Evolutionary conservation across 1,140 invertebrate species (phyloP), one percentile per base, ranked within the genome.

Genomic region (Drosophila sproati): DNA sequence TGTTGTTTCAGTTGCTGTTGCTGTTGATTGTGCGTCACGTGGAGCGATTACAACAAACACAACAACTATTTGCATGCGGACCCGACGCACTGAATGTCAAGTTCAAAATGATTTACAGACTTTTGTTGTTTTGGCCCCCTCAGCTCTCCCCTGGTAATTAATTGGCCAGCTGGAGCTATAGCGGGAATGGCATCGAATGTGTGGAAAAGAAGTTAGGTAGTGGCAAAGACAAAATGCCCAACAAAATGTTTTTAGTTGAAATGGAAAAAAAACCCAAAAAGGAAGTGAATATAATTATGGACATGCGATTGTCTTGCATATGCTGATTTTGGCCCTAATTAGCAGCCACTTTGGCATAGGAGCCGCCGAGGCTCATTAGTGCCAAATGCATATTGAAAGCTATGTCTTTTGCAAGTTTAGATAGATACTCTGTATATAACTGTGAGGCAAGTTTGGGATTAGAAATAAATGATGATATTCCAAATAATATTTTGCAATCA

Each of bases 61-160:
- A 43, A 56, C 39, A 68, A 73, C 43, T 54, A 85, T 86, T 78
- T 81, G 76, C 76, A 79, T 80, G 71, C 59, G 77, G 67, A 62
- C 66, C 54, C 64, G 54, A 68, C 80, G 59, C 80, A 54, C 55
- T 67, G 85, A 88, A 88, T 88, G 83, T 88, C 83, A 88, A 88
- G 83, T 88, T 88, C 83, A 83, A 83, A 88, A 89, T 88, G 83
- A 88, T 89, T 88, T 88, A 88, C 62, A 52, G 80, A 78, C 83
- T 80, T 64, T 82, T 80, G 82, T 70, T 56, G 73, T 74, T 55
- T 57, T 52, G 47, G 41, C 41, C 34, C 45, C 39, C 7, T 10
- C 39, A 2, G 0, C 31, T n/a, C 8, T 47, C 28, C 29, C 50
- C 55, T 52, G 60, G 70, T 83, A 89, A 88, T 88, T 88, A 88